Conservation (phyloP, 2,113 vertebrate genomes). For the Odocoileus virginianus region DNA sequence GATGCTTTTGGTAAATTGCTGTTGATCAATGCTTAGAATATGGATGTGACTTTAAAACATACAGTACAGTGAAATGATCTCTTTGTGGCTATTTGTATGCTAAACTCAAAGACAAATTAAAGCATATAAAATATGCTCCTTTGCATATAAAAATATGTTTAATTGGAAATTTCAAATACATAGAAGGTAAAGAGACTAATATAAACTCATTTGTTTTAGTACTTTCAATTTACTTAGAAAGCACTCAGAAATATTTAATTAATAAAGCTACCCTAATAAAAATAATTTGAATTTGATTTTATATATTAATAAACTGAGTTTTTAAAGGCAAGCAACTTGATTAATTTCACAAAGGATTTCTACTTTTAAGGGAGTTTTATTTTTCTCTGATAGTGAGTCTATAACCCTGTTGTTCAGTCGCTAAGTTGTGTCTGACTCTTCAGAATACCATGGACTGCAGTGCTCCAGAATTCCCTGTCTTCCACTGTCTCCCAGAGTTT, state of each 20-base stretch:
- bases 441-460: not conserved
- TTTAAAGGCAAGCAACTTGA: not conserved
- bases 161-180: not conserved
- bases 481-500: not conserved
- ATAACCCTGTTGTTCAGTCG: not conserved
- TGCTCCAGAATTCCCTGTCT: not conserved
- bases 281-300: not conserved
- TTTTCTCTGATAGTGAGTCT: not conserved
- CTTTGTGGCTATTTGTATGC: not conserved
- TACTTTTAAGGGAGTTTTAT: not conserved
- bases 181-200: not conserved
- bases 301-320: not conserved
- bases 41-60: not conserved
- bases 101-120: not conserved
- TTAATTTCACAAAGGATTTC: not conserved
- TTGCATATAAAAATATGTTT: not conserved
- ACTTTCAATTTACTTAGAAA: not conserved
- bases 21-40: not conserved
- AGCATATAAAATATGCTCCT: not conserved
- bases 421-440: not conserved
- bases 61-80: not conserved
- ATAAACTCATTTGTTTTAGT: not conserved
- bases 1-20: not conserved
- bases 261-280: not conserved
- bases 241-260: not conserved